Conservation (phyloP, 1,140 invertebrate genomes). For the Drosophila eugracilis region DNA sequence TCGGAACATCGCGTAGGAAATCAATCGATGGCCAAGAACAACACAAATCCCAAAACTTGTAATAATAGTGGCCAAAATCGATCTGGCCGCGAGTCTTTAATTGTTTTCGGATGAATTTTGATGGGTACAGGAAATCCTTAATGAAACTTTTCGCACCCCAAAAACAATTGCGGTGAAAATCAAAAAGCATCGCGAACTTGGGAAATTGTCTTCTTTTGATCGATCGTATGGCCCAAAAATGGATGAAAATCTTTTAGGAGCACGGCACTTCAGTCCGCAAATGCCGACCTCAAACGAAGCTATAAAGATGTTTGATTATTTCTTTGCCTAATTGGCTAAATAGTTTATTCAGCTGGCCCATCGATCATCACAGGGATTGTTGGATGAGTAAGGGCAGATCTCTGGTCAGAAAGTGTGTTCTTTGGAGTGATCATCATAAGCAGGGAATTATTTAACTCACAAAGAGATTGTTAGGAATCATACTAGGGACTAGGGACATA, state of each 20-base stretch:
- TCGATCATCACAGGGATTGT: slow-evolving; percentile 50
- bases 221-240: slow-evolving; percentile 4
- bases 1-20: slow-evolving; percentile 6
- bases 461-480: too few relatives aligned
- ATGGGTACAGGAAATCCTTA: slow-evolving; percentile 76
- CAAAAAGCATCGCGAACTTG: background rate
- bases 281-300: slow-evolving; percentile 21
- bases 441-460: slow-evolving; percentile 1
- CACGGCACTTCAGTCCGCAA: background rate
- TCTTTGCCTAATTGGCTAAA: slow-evolving; percentile 48
- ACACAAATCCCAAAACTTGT: slow-evolving; percentile 35
- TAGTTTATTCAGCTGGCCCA: slow-evolving; percentile 72
- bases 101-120: slow-evolving; percentile 70
- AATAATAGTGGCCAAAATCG: slow-evolving; percentile 36
- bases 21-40: slow-evolving; percentile 42
- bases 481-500: too few relatives aligned
- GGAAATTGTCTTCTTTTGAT: slow-evolving; percentile 40
- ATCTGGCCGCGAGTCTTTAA: slow-evolving; percentile 49
- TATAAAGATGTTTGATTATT: slow-evolving; percentile 21
- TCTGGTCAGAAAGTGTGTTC: too few relatives aligned
- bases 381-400: too few relatives aligned
- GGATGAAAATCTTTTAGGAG: background rate
- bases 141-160: slow-evolving; percentile 53
- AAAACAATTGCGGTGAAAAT: slow-evolving; percentile 5
- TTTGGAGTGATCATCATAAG: background rate